These are phyloP conservation scores for Charanyca ferruginea DNA, from an alignment of 2,888 invertebrate species.

Conservation along the genomic window DNA sequence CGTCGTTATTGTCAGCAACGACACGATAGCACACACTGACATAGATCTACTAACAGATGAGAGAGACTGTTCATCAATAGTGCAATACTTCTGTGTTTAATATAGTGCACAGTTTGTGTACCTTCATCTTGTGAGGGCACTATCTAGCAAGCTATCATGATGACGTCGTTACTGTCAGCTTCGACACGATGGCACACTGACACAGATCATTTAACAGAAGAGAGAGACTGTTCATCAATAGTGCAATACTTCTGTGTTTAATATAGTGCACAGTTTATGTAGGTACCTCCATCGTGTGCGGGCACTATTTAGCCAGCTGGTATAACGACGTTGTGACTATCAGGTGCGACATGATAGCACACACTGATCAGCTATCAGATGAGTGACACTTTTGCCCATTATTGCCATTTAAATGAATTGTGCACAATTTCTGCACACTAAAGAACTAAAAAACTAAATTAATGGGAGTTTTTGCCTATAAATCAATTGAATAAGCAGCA, in stretches of 20 bases:
- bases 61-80: conserved; percentile 9
- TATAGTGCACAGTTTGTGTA: conserved; percentile 34
- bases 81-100: too few relatives aligned
- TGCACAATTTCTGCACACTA: conserved; percentile 37
- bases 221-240: conserved; percentile 9
- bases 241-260: conserved; percentile 66
- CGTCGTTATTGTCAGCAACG: conserved; percentile 83
- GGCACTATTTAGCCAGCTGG: too few relatives aligned
- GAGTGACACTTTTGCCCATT: conserved; percentile 1
- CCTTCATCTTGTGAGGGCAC: conserved; percentile 83
- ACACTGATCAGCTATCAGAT: conserved; percentile 62
- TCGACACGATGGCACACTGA: conserved; percentile 76
- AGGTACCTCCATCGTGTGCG: conserved; percentile 82
- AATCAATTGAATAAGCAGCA: too few relatives aligned
- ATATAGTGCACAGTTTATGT: conserved; percentile 37
- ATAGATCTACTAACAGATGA: conserved; percentile 66
- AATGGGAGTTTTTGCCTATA: too few relatives aligned
- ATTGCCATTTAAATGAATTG: not conserved
- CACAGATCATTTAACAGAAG: conserved; percentile 70
- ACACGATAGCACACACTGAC: conserved; percentile 77
- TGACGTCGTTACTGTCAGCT: conserved; percentile 85
- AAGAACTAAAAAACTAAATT: too few relatives aligned
- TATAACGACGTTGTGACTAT: conserved; percentile 84
- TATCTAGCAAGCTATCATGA: conserved; percentile 83
- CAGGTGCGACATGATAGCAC: conserved; percentile 78